These are phyloP conservation scores for Bemisia tabaci DNA, from an alignment of 1,140 invertebrate genomes.

Conservation along the genomic window DNA sequence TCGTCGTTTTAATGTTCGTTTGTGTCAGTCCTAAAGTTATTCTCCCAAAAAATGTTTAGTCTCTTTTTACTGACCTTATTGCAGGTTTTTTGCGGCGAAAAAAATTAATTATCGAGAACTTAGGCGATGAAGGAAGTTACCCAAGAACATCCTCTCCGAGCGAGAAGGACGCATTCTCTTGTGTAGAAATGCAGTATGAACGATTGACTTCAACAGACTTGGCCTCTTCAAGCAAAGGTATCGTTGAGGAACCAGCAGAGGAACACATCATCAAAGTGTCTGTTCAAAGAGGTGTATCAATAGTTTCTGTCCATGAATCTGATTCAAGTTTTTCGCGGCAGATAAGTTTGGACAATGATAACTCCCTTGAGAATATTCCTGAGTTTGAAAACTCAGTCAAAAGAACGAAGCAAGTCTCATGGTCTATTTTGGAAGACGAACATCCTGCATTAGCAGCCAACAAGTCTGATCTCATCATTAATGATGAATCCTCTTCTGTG, in stretches of 20 bases:
- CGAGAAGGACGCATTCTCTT: neutral
- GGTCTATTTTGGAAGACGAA: neutral
- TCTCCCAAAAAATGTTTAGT: too few species aligned
- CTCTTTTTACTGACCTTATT: too few species aligned
- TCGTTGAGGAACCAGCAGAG: conserved; percentile 35
- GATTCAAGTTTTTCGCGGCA: conserved; percentile 31
- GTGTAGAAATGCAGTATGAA: conserved; percentile 2
- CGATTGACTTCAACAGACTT: conserved; percentile 3
- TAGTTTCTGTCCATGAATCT: conserved; percentile 48
- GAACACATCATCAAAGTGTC: conserved; percentile 25
- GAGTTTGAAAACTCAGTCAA: neutral
- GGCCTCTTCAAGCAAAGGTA: conserved; percentile 21
- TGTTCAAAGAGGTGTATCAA: conserved; percentile 41
- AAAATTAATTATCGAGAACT: neutral
- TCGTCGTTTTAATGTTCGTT: too few species aligned
- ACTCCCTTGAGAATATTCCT: neutral
- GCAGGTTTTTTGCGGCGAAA: neutral
- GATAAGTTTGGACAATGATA: conserved; percentile 20
- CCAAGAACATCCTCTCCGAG: neutral
- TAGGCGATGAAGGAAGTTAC: neutral
- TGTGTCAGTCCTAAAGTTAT: too few species aligned
- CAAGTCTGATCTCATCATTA: too few species aligned
- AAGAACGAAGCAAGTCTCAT: neutral
- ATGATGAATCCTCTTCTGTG: neutral
- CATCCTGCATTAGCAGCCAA: too few species aligned